Evolutionary conservation across 2,797 vertebrate genomes (phyloP), one percentile per base, ranked within the genome.

Genomic region (Rhadinocentrus ornatus): DNA sequence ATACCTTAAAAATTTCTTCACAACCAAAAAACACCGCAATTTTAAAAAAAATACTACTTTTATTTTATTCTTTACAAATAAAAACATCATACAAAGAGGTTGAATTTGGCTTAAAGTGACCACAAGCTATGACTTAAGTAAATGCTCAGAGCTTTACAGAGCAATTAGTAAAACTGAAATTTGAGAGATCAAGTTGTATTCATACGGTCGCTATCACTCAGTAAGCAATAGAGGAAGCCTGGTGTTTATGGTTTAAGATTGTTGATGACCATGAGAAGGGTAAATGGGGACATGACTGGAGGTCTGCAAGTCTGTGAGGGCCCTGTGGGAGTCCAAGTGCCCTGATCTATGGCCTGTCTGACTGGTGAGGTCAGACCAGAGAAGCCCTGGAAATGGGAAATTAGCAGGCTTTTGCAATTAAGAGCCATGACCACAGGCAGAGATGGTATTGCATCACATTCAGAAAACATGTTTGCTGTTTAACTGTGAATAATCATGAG

Each of bases 161-260:
- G 78, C 41, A 41, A 71, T 22, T 31, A 64, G 50, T 62, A 41
- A 64, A 55, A 64, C 53, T 79, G 79, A 81, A 86, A 89, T 75
- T 10, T 57, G 74, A 81, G 66, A 73, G 34, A 66, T 59, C 81
- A 73, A 78, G 53, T 72, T 71, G 52, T 66, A 60, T 75, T 81
- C 69, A 70, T 77, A 85, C 74, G 77, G 78, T 66, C 75, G 80
- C 82, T 77, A 77, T 85, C 84, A 89, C 71, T 88, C 78, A 87
- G 65, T 80, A 39, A 69, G 73, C 18, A 34, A 69, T 69, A 82
- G 90, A 96, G 96, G 96, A 96, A 96, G 94, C 79, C 93, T 93
- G 95, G 94, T 97, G 96, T 97, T 97, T 97, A 97, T 94, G 92
- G 93, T 94, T 90, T 88, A 80, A 71, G 92, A 93, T 94, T 92